Evolutionary conservation across 2,888 invertebrate species (phyloP).

Genomic region (Chrysolina americana): DNA sequence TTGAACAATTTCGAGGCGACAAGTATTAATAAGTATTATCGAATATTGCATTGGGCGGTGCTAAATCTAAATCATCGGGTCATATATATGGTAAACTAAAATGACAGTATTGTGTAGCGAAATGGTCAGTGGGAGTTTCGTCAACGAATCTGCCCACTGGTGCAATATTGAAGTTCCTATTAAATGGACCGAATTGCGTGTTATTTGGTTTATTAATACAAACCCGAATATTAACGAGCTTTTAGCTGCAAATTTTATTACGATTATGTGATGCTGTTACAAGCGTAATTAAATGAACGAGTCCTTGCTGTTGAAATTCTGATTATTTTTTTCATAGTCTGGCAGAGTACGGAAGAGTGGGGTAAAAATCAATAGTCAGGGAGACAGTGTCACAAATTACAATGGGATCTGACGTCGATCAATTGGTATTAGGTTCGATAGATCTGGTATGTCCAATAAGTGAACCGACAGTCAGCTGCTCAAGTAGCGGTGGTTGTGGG

Average conservation of each 20-base stretch:
- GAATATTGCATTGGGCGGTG: not conserved
- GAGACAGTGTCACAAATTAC: no score
- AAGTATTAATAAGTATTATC: not conserved
- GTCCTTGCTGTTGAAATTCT: no score
- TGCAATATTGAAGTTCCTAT: not conserved
- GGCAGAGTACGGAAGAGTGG: no score
- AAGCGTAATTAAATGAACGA: no score
- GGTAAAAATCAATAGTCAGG: no score
- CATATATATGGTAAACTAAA: constrained; percentile 8
- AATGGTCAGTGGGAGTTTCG: not conserved
- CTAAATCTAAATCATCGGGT: not conserved
- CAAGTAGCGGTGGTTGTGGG: no score
- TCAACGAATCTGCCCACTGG: not conserved
- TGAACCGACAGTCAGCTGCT: no score
- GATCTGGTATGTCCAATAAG: no score
- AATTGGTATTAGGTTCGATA: no score
- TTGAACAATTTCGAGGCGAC: not conserved
- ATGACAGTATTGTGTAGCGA: not conserved
- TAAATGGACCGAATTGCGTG: not conserved
- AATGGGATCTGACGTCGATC: no score
- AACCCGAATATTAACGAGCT: not conserved
- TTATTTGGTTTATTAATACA: not conserved
- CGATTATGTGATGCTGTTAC: not conserved
- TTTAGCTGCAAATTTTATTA: not conserved
- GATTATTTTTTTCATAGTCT: no score